Conservation (phyloP, 2,113 vertebrate genomes). For the Choloepus hoffmanni region DNA sequence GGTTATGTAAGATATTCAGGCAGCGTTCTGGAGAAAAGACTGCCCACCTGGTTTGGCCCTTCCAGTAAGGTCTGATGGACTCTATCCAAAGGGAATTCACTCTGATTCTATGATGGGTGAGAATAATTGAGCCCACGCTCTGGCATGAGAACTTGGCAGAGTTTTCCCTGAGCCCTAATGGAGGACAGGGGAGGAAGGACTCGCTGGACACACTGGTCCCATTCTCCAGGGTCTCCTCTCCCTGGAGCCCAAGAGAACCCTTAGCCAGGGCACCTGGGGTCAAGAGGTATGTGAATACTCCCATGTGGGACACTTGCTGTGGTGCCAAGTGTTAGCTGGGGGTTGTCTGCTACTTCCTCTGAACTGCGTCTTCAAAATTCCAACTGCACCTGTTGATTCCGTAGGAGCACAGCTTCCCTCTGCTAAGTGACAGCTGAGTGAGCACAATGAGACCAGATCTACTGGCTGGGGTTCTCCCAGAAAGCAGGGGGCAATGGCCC, state of each 20-base stretch:
- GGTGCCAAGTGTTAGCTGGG: no score
- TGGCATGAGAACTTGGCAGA: not conserved
- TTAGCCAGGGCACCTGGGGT: not conserved
- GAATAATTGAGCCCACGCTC: not conserved
- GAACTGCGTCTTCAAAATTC: not conserved
- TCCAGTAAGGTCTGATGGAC: not conserved
- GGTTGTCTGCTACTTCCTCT: not conserved
- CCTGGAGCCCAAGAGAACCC: not conserved
- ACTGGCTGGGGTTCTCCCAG: not conserved
- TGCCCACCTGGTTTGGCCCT: not conserved
- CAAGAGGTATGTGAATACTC: not conserved
- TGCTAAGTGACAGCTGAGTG: not conserved
- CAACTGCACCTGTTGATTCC: not conserved
- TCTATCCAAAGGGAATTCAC: not conserved
- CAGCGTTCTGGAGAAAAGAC: not conserved
- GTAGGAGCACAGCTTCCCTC: not conserved
- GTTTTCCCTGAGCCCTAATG: not conserved
- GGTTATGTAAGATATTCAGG: not conserved
- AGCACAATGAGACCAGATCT: not conserved
- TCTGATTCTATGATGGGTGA: not conserved
- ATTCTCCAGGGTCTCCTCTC: not conserved
- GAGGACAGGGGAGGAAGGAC: not conserved
- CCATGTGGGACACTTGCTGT: not conserved
- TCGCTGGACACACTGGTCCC: fast-evolving
- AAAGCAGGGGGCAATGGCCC: not conserved